Conservation (phyloP, 2,888 invertebrate species). For the Drosophila rellima region DNA sequence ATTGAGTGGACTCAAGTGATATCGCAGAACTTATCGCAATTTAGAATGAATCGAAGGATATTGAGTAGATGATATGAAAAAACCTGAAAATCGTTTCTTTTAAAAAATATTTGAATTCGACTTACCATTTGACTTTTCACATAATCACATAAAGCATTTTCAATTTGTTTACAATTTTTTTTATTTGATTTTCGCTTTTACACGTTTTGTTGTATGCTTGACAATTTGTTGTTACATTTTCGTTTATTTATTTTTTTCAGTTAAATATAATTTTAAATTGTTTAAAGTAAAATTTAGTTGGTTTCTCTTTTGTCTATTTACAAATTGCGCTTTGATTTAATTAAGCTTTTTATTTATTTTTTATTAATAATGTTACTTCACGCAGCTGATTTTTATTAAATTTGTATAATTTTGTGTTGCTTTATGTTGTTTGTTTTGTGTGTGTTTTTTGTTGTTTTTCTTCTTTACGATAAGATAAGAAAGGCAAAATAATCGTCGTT, state of each 20-base stretch:
- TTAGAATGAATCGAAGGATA: no score
- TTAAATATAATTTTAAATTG: constrained; percentile 44
- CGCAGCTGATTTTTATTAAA: constrained; percentile 8
- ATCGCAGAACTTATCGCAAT: no score
- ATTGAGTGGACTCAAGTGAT: no score
- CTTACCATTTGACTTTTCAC: no score
- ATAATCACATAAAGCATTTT: no score
- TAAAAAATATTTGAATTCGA: no score
- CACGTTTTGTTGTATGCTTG: constrained; percentile 65
- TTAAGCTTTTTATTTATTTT: constrained; percentile 21
- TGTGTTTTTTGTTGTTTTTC: constrained; percentile 25
- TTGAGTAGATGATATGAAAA: no score
- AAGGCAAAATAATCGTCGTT: constrained; percentile 63
- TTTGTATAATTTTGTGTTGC: constrained; percentile 25
- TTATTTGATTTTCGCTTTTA: constrained; percentile 76
- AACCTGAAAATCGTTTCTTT: no score
- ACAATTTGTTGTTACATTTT: constrained; percentile 60
- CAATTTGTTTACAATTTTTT: constrained; percentile 63
- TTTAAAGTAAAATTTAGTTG: constrained; percentile 62
- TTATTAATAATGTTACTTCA: background rate
- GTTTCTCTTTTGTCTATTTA: constrained; percentile 37
- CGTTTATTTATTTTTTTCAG: constrained; percentile 40
- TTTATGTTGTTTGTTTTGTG: constrained; percentile 25
- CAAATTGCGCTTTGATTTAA: constrained; percentile 38
- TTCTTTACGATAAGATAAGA: constrained; percentile 44